These are phyloP conservation scores for Musca vetustissima DNA, from an alignment of 1,140 invertebrate genomes.

Conservation along the genomic window DNA sequence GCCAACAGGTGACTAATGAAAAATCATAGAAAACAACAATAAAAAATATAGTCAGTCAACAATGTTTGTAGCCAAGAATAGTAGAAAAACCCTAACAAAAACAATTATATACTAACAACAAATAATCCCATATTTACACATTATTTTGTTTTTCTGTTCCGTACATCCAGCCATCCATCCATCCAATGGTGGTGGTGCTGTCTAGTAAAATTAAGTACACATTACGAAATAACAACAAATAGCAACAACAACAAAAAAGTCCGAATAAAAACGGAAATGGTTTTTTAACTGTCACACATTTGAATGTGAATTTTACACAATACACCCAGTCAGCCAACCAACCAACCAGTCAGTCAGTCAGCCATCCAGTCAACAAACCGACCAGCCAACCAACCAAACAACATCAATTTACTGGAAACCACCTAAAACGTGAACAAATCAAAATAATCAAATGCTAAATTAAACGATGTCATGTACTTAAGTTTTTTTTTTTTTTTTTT, in stretches of 20 bases:
- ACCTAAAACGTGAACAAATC: conserved; percentile 18
- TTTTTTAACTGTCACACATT: conserved; percentile 21
- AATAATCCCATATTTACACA: too few species aligned
- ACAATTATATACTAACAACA: background rate
- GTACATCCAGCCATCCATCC: too few species aligned
- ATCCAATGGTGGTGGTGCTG: too few species aligned
- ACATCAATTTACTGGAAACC: background rate
- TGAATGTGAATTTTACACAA: conserved; percentile 4
- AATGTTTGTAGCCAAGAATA: too few species aligned
- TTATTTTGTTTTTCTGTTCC: too few species aligned
- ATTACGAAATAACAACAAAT: background rate
- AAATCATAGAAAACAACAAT: conserved; percentile 1
- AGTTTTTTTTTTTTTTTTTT: too few species aligned
- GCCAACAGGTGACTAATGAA: conserved; percentile 19
- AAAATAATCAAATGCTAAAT: conserved; percentile 24
- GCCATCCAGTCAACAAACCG: too few species aligned
- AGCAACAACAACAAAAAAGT: conserved; percentile 1
- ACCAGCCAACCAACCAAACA: background rate
- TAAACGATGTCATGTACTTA: conserved; percentile 7
- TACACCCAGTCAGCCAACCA: too few species aligned
- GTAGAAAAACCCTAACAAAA: background rate
- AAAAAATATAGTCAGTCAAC: too few species aligned
- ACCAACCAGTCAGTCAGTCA: too few species aligned
- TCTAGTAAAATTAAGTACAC: background rate
- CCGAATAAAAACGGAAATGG: conserved; percentile 14